Conservation (phyloP, 2,797 vertebrate genomes). For the Enteromius anoplus region DNA sequence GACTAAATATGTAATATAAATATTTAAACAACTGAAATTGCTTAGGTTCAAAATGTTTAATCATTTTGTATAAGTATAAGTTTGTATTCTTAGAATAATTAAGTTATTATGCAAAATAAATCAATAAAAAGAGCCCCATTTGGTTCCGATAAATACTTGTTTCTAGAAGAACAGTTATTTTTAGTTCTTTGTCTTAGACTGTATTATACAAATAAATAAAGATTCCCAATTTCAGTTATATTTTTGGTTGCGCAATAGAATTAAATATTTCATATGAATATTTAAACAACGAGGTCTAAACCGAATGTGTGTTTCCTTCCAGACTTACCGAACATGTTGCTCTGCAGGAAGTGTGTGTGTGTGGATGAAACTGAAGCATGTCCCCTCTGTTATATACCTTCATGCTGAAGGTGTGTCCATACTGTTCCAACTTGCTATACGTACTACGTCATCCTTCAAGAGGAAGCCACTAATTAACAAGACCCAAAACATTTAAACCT, state of each 20-base stretch:
- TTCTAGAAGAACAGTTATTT: too few relatives aligned
- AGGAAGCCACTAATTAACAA: constrained; percentile 25
- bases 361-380: neutral
- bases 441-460: neutral
- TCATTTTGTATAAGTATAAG: neutral
- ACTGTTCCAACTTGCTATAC: neutral
- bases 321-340: constrained; percentile 36
- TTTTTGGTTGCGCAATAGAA: neutral
- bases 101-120: neutral
- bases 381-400: constrained; percentile 35
- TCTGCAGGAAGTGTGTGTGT: neutral
- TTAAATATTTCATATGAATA: neutral
- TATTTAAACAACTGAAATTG: too few relatives aligned
- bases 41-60: too few relatives aligned
- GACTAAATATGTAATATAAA: neutral
- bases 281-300: neutral
- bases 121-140: neutral
- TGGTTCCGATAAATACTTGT: neutral
- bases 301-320: neutral
- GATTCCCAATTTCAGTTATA: neutral
- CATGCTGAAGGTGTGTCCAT: constrained; percentile 36
- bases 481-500: neutral
- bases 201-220: too few relatives aligned
- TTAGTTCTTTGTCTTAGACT: too few relatives aligned
- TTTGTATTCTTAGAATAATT: neutral